A percentile compares a stretch with the other conserved stretches of the same genome.
phyloP scores from a whole-genome alignment of 2,797 vertebrate genomes.

The Semaprochilodus insignis region DNA sequence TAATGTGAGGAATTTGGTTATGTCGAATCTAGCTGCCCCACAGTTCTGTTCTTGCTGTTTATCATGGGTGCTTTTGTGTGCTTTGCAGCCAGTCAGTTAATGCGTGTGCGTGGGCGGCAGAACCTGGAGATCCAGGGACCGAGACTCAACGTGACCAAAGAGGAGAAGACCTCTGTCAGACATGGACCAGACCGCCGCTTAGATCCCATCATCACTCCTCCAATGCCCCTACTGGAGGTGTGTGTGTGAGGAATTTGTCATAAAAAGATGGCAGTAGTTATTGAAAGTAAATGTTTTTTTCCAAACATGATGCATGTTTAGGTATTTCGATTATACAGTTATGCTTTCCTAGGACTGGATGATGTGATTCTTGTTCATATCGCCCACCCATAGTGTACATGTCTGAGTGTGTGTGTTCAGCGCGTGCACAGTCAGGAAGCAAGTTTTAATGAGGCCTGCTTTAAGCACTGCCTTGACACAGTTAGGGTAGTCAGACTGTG shows the following conservation, averaged over 20 bases:
- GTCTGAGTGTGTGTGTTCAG: background rate
- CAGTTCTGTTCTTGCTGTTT: background rate
- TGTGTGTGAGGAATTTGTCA: background rate
- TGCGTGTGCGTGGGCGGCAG: conserved; percentile 90
- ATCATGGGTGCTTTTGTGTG: conserved; percentile 63
- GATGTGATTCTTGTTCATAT: background rate
- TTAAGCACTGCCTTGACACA: background rate
- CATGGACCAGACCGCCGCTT: conserved; percentile 93
- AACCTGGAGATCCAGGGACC: conserved; percentile 95
- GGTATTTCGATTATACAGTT: too few relatives aligned
- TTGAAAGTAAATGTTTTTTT: background rate
- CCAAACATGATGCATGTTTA: background rate
- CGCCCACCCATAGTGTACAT: background rate
- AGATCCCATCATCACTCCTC: conserved; percentile 89
- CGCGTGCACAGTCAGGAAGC: background rate
- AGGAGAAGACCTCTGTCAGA: conserved; percentile 92
- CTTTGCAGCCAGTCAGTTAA: conserved; percentile 74
- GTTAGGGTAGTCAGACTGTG: background rate
- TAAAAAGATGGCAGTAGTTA: too few relatives aligned
- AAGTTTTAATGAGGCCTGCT: background rate
- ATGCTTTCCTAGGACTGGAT: too few relatives aligned
- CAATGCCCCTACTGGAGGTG: conserved; percentile 98
- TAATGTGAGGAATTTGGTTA: too few relatives aligned
- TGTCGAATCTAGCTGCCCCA: too few relatives aligned
- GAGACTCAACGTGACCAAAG: conserved; percentile 94